Percentiles rank a stretch among this genome's conserved stretches.
phyloP scores from a whole-genome alignment of 2,888 invertebrate genomes.

The Lepidochrysops patricia region DNA sequence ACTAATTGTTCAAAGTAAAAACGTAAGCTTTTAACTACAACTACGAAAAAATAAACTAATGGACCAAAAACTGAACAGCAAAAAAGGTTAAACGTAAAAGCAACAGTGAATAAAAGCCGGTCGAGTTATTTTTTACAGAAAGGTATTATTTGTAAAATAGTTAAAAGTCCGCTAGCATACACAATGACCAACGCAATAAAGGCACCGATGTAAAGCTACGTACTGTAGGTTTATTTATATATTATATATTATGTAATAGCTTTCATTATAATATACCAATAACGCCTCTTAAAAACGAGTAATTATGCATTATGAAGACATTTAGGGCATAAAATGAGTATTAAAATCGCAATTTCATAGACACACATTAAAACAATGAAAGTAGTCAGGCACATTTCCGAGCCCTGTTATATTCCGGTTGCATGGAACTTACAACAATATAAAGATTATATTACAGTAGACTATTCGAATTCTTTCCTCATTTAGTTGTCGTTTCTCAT shows the following conservation, averaged over 20 bases:
- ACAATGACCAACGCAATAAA: background rate
- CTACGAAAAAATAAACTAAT: background rate
- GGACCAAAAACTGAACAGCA: background rate
- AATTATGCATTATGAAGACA: conserved; percentile 7
- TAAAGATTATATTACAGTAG: too few relatives aligned
- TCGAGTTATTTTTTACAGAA: background rate
- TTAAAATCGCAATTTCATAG: conserved; percentile 12
- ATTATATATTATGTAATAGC: too few relatives aligned
- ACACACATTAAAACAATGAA: conserved; percentile 15
- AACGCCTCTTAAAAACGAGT: conserved; percentile 1
- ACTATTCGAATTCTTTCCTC: too few relatives aligned
- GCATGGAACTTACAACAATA: too few relatives aligned
- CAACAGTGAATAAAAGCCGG: background rate
- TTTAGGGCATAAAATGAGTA: conserved; percentile 6
- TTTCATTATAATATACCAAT: conserved; percentile 1
- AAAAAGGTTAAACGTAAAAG: background rate
- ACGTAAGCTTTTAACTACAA: background rate
- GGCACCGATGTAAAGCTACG: too few relatives aligned
- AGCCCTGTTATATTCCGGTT: conserved; percentile 11
- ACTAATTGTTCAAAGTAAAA: background rate
- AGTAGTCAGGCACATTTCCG: conserved; percentile 13
- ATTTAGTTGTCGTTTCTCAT: too few relatives aligned
- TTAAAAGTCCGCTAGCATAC: conserved; percentile 2
- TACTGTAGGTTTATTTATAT: too few relatives aligned
- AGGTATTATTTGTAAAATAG: background rate